Evolutionary conservation across 2,888 invertebrate genomes (phyloP).

Genomic region (Euzetes globulus): DNA sequence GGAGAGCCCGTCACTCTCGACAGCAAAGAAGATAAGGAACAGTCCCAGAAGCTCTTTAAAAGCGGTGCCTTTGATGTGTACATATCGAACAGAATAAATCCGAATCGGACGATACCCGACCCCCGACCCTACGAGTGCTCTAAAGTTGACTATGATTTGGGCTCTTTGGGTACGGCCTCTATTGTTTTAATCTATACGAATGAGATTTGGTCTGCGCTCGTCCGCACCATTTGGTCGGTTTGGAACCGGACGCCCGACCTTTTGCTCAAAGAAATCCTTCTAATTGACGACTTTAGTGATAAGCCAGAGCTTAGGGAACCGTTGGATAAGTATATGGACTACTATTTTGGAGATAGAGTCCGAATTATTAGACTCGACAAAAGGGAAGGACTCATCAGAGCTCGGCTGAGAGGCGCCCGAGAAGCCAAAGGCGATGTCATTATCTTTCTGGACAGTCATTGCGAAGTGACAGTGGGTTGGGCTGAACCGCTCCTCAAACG

Average conservation of each 20-base stretch:
- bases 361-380: conserved; percentile 64
- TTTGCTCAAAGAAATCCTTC: conserved; percentile 78
- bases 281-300: conserved; percentile 89
- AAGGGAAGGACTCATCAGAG: conserved; percentile 79
- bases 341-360: conserved; percentile 56
- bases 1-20: conserved; percentile 61
- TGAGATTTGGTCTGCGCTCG: conserved; percentile 75
- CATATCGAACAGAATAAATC: conserved; percentile 75
- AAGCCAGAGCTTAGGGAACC: conserved; percentile 51
- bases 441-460: conserved; percentile 84
- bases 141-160: conserved; percentile 55
- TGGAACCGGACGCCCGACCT: conserved; percentile 62
- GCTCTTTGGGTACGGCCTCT: conserved; percentile 62
- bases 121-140: conserved; percentile 56
- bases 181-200: conserved; percentile 76
- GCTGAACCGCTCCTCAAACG: conserved; percentile 79
- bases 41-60: conserved; percentile 61
- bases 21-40: conserved; percentile 57
- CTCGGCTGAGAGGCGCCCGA: conserved; percentile 77
- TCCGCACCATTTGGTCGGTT: conserved; percentile 83
- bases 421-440: conserved; percentile 70
- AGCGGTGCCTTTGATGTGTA: conserved; percentile 80
- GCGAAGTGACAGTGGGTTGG: conserved; percentile 60
- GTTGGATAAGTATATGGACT: conserved; percentile 65
- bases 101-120: conserved; percentile 69